Conservation (phyloP, 2,113 vertebrate species). For the Ammodytes dubius region DNA sequence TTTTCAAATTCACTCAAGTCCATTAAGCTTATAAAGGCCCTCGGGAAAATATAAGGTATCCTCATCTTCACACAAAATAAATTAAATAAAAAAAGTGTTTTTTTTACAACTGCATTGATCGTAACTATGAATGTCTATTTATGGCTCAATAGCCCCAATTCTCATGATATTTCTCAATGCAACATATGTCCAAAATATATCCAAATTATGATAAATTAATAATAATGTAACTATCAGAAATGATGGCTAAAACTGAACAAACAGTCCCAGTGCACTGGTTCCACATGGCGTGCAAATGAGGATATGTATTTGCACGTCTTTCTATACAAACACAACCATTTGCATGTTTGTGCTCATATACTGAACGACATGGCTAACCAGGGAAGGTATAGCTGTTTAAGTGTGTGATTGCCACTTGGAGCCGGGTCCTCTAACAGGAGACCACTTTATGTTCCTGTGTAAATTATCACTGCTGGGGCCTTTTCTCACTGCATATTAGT, state of each 20-base stretch:
- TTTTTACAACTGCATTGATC: background rate
- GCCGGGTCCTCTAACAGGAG: slow-evolving; percentile 16
- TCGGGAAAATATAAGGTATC: background rate
- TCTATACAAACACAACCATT: background rate
- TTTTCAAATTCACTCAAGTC: slow-evolving; percentile 14
- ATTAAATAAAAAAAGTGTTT: background rate
- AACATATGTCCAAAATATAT: background rate
- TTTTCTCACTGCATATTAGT: slow-evolving; percentile 52
- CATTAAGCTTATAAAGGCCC: slow-evolving; percentile 14
- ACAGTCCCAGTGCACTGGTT: background rate
- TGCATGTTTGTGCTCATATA: slow-evolving; percentile 3
- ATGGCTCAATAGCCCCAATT: background rate
- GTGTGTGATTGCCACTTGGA: slow-evolving; percentile 5
- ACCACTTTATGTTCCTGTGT: slow-evolving; percentile 32
- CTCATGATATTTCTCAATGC: background rate
- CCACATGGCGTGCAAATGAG: background rate
- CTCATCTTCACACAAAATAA: slow-evolving; percentile 13
- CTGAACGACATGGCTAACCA: slow-evolving; percentile 4
- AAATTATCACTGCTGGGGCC: slow-evolving; percentile 46
- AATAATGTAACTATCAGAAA: background rate
- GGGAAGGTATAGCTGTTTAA: background rate
- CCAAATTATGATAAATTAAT: background rate
- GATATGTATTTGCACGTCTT: background rate
- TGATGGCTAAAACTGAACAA: background rate
- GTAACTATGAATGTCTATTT: background rate